Conservation (phyloP, 1,140 invertebrate species). For the Trypoxylus dichotomus region DNA sequence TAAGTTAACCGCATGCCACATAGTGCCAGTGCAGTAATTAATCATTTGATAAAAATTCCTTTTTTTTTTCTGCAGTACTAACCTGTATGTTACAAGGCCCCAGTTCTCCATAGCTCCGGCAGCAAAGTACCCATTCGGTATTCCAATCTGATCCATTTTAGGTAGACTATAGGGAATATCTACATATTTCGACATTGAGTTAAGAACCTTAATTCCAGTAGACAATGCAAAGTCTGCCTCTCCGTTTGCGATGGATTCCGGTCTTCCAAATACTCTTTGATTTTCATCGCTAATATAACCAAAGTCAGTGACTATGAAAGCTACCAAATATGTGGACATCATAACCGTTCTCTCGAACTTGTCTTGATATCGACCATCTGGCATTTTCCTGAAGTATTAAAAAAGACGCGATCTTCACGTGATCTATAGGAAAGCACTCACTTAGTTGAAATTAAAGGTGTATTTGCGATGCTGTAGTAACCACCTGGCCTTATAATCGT, state of each 20-base stretch:
- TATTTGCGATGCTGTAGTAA: slow-evolving; percentile 9
- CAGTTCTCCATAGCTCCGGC: slow-evolving; percentile 84
- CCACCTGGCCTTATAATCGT: background rate
- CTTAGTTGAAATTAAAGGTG: background rate
- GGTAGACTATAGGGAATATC: slow-evolving; percentile 70
- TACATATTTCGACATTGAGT: slow-evolving; percentile 64
- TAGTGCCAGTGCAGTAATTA: no score
- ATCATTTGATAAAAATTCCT: no score
- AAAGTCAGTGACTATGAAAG: slow-evolving; percentile 61
- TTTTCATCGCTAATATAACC: slow-evolving; percentile 6
- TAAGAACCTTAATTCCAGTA: background rate
- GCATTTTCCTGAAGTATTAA: background rate
- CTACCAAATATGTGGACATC: slow-evolving; percentile 79
- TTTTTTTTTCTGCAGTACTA: no score
- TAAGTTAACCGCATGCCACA: no score
- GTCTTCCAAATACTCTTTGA: slow-evolving; percentile 22
- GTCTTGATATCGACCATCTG: background rate
- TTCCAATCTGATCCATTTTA: slow-evolving; percentile 84
- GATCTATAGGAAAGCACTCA: background rate
- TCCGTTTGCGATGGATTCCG: background rate
- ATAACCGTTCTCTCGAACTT: background rate
- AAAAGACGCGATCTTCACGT: background rate
- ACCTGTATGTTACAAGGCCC: slow-evolving; percentile 69
- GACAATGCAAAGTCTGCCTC: background rate
- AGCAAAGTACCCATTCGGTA: slow-evolving; percentile 78